A percentile compares a stretch with the other conserved stretches of the same genome.
Evolutionary conservation across 1,140 invertebrate species (phyloP).

Genomic region (Achatina immaculata): DNA sequence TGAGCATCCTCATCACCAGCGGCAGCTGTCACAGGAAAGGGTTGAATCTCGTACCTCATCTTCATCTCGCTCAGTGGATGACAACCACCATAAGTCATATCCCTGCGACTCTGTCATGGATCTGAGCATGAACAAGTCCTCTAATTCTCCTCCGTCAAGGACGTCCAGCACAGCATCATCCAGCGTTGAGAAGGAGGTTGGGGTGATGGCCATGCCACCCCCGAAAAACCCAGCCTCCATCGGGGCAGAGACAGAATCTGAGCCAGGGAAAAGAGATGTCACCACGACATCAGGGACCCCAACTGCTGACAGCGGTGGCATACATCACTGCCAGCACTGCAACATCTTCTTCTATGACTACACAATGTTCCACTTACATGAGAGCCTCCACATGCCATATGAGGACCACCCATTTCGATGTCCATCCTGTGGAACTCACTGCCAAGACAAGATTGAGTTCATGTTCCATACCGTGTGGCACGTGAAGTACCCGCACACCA

Average conservation of each 20-base stretch:
- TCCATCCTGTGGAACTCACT: slow-evolving; percentile 63
- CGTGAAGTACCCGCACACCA: slow-evolving; percentile 67
- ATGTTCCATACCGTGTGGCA: slow-evolving; percentile 69
- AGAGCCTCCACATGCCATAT: slow-evolving; percentile 63
- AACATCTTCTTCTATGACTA: slow-evolving; percentile 67
- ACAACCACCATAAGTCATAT: slow-evolving; percentile 34
- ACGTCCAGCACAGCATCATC: slow-evolving; percentile 54
- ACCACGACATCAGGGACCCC: slow-evolving; percentile 61
- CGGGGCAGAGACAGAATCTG: slow-evolving; percentile 25
- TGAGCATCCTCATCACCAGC: slow-evolving; percentile 8
- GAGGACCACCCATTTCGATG: slow-evolving; percentile 62
- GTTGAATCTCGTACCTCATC: slow-evolving; percentile 1
- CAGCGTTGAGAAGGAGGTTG: slow-evolving; percentile 27
- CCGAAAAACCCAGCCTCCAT: slow-evolving; percentile 26
- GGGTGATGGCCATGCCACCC: slow-evolving; percentile 5
- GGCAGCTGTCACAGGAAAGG: not conserved
- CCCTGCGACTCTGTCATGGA: slow-evolving; percentile 62
- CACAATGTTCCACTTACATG: slow-evolving; percentile 68
- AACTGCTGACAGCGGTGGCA: slow-evolving; percentile 55
- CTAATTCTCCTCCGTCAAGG: slow-evolving; percentile 45
- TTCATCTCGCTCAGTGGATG: slow-evolving; percentile 7
- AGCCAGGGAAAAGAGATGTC: slow-evolving; percentile 51
- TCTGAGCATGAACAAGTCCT: slow-evolving; percentile 61
- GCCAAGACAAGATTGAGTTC: slow-evolving; percentile 68
- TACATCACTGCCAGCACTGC: slow-evolving; percentile 66